Base-by-base conservation (phyloP, 2,888 invertebrate species). In the Chymomyza amoena region DNA sequence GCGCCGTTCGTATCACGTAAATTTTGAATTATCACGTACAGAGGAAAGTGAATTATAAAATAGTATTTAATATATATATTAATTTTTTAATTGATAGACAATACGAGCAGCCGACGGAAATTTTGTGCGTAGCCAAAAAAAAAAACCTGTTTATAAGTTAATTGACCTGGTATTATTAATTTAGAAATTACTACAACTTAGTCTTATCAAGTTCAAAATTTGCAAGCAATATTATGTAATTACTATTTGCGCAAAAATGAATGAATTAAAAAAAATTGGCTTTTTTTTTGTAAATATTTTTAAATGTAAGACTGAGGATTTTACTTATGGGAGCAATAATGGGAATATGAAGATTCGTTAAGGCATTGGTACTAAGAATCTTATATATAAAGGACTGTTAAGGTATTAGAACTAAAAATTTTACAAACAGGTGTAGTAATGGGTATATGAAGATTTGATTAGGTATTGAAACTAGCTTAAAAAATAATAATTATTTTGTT, bases 1-100 rank as follows among this genome's bases (percentile, higher is more conserved):
- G 77, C 84, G 77, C 76, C 77, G 64, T 45, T 67, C 70, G 39
- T 61, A 50, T 75, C 70, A 71, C 56, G 60, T n/a, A 28, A 16
- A 7, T n/a, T n/a, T n/a, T 54, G 18, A 16, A 54, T 54, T 54
- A 45, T 54, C 54, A 54, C 16, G 9, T 54, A 54, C 15, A 9
- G 18, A 16, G 18, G 4, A 20, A 54, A 54, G 39, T 45, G 39
- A 45, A 45, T 45, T 45, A 45, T 45, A 45, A 45, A 45, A 45
- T 45, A 45, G 13, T 45, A 45, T 20, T 54, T 18, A 54, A 18
- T 54, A 54, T 54, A n/a, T 9, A 54, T 54, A n/a, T 54, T 6
- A 15, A 54, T 9, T 2, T 54, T 54, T n/a, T 54, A 1, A 54
- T 18, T 20, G 9, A 9, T 54, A 54, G 16, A 45, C 13, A 45